Conservation (phyloP, 2,113 vertebrate species). For the Planiliza haematocheilus region DNA sequence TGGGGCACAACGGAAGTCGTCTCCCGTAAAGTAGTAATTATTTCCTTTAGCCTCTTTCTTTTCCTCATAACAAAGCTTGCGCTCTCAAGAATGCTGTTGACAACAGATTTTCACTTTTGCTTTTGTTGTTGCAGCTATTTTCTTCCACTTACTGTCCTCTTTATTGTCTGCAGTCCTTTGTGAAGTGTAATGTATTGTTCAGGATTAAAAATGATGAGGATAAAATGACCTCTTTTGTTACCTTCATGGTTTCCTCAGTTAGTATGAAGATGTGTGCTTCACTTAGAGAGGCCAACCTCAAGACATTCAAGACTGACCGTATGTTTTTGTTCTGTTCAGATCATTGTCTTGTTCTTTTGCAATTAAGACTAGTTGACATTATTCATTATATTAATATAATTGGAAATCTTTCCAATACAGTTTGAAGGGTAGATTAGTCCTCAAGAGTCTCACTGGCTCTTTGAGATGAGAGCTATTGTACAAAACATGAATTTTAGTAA, state of each 20-base stretch:
- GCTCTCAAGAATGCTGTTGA: slow-evolving; percentile 33
- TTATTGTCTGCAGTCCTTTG: slow-evolving; percentile 7
- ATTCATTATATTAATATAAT: not conserved
- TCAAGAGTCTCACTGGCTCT: not conserved
- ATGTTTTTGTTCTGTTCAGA: not conserved
- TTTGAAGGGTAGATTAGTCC: slow-evolving; percentile 1
- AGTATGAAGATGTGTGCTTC: too few relatives aligned
- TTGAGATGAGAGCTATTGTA: slow-evolving; percentile 5
- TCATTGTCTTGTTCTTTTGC: not conserved
- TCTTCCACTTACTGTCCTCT: slow-evolving; percentile 9
- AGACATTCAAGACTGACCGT: too few relatives aligned
- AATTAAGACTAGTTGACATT: not conserved
- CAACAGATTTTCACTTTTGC: slow-evolving; percentile 47
- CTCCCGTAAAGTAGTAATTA: slow-evolving; percentile 57
- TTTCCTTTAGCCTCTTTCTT: slow-evolving; percentile 43
- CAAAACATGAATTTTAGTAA: not conserved
- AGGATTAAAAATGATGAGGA: not conserved
- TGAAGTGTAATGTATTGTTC: not conserved
- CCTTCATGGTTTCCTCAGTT: not conserved
- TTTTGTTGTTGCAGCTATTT: slow-evolving; percentile 45
- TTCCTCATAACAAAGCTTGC: slow-evolving; percentile 33
- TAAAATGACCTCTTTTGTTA: slow-evolving; percentile 3
- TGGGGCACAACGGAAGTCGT: slow-evolving; percentile 35
- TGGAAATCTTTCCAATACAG: not conserved
- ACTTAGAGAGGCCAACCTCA: too few relatives aligned